Conservation (phyloP, 1,140 invertebrate species). For the Anoplophora glabripennis region DNA sequence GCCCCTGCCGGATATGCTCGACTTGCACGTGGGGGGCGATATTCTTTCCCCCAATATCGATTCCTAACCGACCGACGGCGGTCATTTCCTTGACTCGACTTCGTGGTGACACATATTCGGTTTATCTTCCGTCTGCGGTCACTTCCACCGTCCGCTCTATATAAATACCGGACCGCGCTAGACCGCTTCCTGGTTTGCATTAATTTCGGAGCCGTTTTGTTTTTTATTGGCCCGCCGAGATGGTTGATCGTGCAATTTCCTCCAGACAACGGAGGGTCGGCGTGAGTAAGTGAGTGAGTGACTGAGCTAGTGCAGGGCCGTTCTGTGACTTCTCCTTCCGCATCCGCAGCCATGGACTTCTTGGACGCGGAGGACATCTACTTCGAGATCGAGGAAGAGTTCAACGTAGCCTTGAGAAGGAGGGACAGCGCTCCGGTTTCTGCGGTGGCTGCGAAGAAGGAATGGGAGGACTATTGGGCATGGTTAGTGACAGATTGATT, state of each 20-base stretch:
- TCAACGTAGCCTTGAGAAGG: slow-evolving; percentile 23
- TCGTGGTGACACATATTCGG: neutral
- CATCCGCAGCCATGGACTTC: slow-evolving; percentile 16
- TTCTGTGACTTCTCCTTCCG: neutral
- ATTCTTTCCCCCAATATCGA: neutral
- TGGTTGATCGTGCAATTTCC: neutral
- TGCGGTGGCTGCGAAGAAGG: slow-evolving; percentile 6
- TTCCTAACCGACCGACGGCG: neutral
- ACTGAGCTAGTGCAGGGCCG: too few relatives aligned
- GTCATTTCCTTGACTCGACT: slow-evolving; percentile 1
- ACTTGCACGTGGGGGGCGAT: too few relatives aligned
- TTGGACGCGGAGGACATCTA: slow-evolving; percentile 21
- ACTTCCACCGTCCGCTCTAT: too few relatives aligned
- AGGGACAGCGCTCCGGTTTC: slow-evolving; percentile 8
- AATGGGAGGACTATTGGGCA: slow-evolving; percentile 40
- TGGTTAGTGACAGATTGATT: slow-evolving; percentile 28
- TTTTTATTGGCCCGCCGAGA: slow-evolving; percentile 3
- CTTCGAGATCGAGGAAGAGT: slow-evolving; percentile 28
- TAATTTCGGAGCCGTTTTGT: slow-evolving; percentile 6
- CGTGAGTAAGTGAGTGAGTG: neutral
- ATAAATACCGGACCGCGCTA: slow-evolving; percentile 25
- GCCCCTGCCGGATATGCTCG: too few relatives aligned
- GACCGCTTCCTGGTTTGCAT: slow-evolving; percentile 27
- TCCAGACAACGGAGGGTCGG: neutral
- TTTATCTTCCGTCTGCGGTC: neutral